A percentile compares a stretch with the other conserved stretches of the same genome.
Conservation (phyloP, 2,113 vertebrate species). For the Eonycteris spelaea region DNA sequence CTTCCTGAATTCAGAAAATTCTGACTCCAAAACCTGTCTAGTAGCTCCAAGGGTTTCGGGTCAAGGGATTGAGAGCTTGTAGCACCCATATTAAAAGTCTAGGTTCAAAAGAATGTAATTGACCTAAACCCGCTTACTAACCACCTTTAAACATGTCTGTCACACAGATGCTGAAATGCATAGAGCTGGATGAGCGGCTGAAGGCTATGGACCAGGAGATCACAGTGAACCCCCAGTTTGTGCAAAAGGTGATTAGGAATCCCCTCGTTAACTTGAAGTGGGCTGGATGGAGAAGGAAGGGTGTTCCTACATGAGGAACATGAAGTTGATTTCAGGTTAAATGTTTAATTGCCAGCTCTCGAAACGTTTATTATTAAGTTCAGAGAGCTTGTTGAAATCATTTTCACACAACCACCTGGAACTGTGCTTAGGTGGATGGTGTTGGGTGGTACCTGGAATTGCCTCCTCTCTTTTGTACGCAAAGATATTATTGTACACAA, state of each 20-base stretch:
- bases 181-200: conserved; percentile 98
- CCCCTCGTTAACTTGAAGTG: background rate
- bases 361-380: background rate
- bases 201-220: conserved; percentile 99
- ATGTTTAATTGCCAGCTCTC: background rate
- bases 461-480: background rate
- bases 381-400: background rate
- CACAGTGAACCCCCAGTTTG: conserved; percentile 99
- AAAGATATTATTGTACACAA: background rate
- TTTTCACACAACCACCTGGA: background rate
- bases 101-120: background rate
- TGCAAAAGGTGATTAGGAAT: conserved; percentile 92
- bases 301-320: background rate
- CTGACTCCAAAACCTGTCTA: background rate
- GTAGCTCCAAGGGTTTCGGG: background rate
- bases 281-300: background rate
- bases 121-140: background rate
- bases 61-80: background rate
- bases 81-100: background rate
- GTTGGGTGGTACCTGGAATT: background rate
- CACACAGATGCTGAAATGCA: conserved; percentile 98
- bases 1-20: background rate
- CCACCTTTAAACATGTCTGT: background rate
- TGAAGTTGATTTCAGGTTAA: background rate
- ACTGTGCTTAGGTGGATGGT: background rate